phyloP scores from a whole-genome alignment of 2,113 vertebrate species.

The Ophiodon elongatus region DNA sequence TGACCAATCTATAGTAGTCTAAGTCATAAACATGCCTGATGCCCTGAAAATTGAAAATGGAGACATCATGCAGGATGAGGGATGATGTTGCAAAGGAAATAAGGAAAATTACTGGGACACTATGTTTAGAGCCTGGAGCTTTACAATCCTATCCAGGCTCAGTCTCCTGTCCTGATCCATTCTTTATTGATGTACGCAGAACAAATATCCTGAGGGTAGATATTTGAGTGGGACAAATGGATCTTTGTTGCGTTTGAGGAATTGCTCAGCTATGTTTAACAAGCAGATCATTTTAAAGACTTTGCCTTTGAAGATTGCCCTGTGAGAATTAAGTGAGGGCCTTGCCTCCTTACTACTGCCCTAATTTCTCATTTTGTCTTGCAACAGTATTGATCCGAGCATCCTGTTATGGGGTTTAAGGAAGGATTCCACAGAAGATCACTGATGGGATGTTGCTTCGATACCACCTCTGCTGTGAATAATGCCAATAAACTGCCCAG shows the following conservation, averaged over 20 bases:
- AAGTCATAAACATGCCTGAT: slow-evolving; percentile 27
- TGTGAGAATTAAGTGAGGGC: slow-evolving; percentile 42
- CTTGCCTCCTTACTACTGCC: slow-evolving; percentile 11
- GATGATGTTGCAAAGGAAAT: slow-evolving; percentile 24
- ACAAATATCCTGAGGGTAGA: slow-evolving; percentile 51
- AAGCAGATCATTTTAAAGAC: slow-evolving; percentile 44
- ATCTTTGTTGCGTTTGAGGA: slow-evolving; percentile 45
- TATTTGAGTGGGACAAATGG: slow-evolving; percentile 18
- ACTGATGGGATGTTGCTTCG: slow-evolving; percentile 35
- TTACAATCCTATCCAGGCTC: slow-evolving; percentile 5
- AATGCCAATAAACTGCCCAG: slow-evolving; percentile 43
- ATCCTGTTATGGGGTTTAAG: slow-evolving; percentile 54
- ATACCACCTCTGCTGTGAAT: slow-evolving; percentile 44
- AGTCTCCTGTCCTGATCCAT: slow-evolving; percentile 15
- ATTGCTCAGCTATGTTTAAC: slow-evolving; percentile 40
- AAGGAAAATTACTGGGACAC: slow-evolving; percentile 23
- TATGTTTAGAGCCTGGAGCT: slow-evolving; percentile 14
- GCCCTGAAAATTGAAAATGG: slow-evolving; percentile 25
- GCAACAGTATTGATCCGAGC: slow-evolving; percentile 61
- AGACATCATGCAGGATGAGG: slow-evolving; percentile 21
- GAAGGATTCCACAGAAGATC: slow-evolving; percentile 45
- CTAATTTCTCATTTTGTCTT: slow-evolving; percentile 53
- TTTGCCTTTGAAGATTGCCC: slow-evolving; percentile 31
- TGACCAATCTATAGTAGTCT: slow-evolving; percentile 16
- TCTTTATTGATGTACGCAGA: slow-evolving; percentile 46